Conservation (phyloP, 2,113 vertebrate species). For the Shinisaurus crocodilurus region DNA sequence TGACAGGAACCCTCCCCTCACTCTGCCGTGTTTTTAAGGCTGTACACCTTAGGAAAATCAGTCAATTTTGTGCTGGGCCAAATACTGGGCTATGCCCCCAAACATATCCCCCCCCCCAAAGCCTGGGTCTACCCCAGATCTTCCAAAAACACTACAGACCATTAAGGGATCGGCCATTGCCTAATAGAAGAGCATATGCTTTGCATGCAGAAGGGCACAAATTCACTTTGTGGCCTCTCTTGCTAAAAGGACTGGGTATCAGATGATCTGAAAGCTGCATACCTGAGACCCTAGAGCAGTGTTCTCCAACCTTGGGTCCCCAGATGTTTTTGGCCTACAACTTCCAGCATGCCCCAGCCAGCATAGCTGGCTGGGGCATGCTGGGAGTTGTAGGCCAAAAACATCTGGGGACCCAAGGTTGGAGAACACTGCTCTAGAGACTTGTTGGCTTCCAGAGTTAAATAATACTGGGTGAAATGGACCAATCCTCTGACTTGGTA, state of each 20-base stretch:
- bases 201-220: background rate
- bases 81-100: background rate
- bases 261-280: background rate
- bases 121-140: too few species aligned
- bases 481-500: background rate
- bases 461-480: background rate
- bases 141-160: background rate
- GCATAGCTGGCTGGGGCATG: too few species aligned
- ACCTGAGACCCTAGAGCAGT: too few species aligned
- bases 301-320: too few species aligned
- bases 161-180: background rate
- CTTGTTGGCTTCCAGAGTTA: background rate
- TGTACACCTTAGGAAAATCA: background rate
- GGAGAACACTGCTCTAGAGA: too few species aligned
- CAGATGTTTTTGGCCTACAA: too few species aligned
- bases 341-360: too few species aligned
- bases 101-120: background rate
- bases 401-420: too few species aligned
- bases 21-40: background rate
- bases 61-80: background rate
- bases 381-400: too few species aligned
- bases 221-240: background rate
- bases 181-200: background rate
- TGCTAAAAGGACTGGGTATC: background rate
- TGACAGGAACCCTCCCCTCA: conserved; percentile 1